These are phyloP conservation scores for Rhynchophorus ferrugineus DNA, from an alignment of 1,140 invertebrate species.

Conservation along the genomic window DNA sequence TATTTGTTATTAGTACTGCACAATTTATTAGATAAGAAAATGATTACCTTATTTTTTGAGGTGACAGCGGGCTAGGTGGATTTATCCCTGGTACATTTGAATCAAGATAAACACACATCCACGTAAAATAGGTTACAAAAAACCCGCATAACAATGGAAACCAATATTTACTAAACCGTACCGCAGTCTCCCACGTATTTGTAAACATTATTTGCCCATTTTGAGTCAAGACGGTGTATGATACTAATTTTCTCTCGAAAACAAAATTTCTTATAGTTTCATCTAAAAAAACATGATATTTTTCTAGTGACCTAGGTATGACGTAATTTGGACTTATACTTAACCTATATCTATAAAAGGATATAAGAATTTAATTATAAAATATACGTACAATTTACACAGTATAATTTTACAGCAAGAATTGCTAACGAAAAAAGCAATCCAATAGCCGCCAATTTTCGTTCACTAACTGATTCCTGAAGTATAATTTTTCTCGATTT, in stretches of 20 bases:
- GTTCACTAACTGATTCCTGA: constrained; percentile 23
- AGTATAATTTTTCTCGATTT: constrained; percentile 14
- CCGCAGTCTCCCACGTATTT: constrained; percentile 27
- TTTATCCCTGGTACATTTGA: constrained; percentile 43
- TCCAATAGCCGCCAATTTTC: constrained; percentile 30
- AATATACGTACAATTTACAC: constrained; percentile 29
- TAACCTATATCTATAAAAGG: too few relatives aligned
- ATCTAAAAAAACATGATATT: constrained; percentile 32
- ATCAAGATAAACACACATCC: constrained; percentile 45
- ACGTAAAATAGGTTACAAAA: constrained; percentile 39
- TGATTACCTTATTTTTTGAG: constrained; percentile 26
- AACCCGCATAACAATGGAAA: constrained; percentile 36
- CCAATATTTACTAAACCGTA: constrained; percentile 33
- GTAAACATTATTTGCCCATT: constrained; percentile 32
- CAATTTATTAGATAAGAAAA: not conserved
- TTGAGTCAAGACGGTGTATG: constrained; percentile 26
- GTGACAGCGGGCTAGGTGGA: constrained; percentile 44
- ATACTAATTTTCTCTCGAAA: constrained; percentile 30
- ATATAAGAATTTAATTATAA: too few relatives aligned
- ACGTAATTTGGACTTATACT: too few relatives aligned
- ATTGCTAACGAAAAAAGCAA: constrained; percentile 30
- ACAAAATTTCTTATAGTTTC: constrained; percentile 24
- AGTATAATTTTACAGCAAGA: constrained; percentile 27
- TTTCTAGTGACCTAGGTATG: too few relatives aligned
- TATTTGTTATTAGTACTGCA: not conserved